Evolutionary conservation across 1,140 invertebrate genomes (phyloP), one percentile per base, ranked within the genome.

Genomic region (Drosophila malerkotliana): DNA sequence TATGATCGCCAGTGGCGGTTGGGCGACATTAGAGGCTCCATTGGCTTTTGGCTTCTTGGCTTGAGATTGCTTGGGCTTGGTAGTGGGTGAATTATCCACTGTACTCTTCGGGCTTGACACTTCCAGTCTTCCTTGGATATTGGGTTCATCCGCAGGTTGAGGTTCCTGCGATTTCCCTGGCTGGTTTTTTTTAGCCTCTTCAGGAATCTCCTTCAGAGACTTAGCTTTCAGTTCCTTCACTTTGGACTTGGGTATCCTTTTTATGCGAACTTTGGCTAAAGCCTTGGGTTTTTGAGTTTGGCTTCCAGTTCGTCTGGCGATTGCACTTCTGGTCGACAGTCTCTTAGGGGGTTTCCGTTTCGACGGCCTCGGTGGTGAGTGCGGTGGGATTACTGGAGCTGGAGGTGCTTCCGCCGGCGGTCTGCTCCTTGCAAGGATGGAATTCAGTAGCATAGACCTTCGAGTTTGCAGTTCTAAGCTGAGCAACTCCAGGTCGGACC

Each of bases 401-500:
- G 49, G 34, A 15, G 76, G 52, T 24, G 66, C 21, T 21, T 47
- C 24, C 7, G 52, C 30, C 9, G 56, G 8, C 3, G 58, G 21
- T n/a, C 44, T 41, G 34, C 53, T 48, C 18, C 56, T 48, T 1
- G 56, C 21, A 30, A 84, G 52, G 0, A 75, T 58, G 0, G 74
- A 63, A 30, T 88, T 91, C 0, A 91, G 48, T 4, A 92, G 15
- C 10, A 90, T 49, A 69, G 89, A 83, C 55, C 87, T 91, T 6
- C 77, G 78, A 76, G 67, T 90, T 64, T 92, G 87, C 41, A 92
- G 37, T 59, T 92, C 77, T 21, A 90, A 54, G 15, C 58, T 88
- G 6, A 52, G 41, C 62, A 83, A 61, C 58, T 91, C 90, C 18
- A 89, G 55, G 14, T 87, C 73, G 6, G 82, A 84, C 60, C 90